A percentile compares a stretch with the other conserved stretches of the same genome.
Conservation (phyloP, 2,797 vertebrate species). For the Malacoraja senta region DNA sequence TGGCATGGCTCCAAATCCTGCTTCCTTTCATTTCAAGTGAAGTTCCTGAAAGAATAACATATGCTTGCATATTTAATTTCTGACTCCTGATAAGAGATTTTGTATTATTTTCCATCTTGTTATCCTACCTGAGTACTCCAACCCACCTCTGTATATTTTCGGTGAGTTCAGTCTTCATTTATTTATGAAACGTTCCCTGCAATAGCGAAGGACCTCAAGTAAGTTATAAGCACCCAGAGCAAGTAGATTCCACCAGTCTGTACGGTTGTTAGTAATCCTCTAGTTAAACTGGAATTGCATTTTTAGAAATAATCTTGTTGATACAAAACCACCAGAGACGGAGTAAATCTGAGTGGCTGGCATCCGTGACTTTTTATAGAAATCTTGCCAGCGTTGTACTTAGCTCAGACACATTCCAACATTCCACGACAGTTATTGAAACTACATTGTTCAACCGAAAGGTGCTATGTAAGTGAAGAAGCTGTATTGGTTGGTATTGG, state of each 20-base stretch:
- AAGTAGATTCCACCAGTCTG: neutral
- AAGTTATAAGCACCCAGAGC: neutral
- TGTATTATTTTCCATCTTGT: neutral
- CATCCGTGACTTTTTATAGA: neutral
- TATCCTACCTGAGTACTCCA: neutral
- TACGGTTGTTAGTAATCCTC: neutral
- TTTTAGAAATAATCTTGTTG: neutral
- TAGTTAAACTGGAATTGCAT: neutral
- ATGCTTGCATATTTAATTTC: neutral
- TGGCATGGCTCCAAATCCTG: neutral
- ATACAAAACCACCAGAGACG: neutral
- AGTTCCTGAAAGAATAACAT: neutral
- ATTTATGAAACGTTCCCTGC: neutral
- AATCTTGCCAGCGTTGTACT: neutral
- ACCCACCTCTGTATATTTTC: neutral
- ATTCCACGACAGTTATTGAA: neutral
- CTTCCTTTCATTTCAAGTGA: neutral
- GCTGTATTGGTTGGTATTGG: neutral
- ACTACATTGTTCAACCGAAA: neutral
- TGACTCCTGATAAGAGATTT: conserved; percentile 9
- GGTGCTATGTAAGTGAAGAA: neutral
- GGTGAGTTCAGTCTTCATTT: neutral
- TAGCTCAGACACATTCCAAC: neutral
- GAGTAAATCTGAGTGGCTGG: neutral
- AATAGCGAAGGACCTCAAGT: neutral